These are phyloP conservation scores for Meloidogyne floridensis DNA, from an alignment of 1,140 invertebrate genomes.

Conservation along the genomic window DNA sequence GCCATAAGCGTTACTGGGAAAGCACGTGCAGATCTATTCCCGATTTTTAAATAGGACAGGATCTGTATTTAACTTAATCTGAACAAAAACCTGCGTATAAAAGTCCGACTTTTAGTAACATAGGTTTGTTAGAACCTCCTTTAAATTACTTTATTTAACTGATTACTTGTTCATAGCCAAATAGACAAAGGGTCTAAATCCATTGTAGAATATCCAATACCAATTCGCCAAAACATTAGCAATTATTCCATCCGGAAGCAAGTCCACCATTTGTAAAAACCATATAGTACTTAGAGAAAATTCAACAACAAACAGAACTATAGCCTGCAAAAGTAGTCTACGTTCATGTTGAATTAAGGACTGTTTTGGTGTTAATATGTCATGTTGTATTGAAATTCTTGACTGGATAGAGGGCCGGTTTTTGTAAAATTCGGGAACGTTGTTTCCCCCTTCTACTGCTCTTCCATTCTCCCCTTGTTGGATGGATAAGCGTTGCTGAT, in stretches of 20 bases:
- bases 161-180: slow-evolving; percentile 15
- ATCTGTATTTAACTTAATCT: no score
- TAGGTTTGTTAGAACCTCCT: no score
- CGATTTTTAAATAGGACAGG: no score
- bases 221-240: neutral
- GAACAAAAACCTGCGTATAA: neutral
- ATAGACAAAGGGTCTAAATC: slow-evolving; percentile 1
- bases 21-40: no score
- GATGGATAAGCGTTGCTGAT: neutral
- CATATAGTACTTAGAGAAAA: neutral
- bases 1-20: no score
- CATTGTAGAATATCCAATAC: slow-evolving; percentile 20
- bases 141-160: no score
- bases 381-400: slow-evolving; percentile 4
- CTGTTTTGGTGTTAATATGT: neutral
- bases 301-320: slow-evolving; percentile 8
- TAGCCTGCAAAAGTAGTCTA: neutral
- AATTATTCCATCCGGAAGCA: neutral
- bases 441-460: no score
- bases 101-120: neutral
- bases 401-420: neutral
- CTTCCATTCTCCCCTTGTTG: no score
- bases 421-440: no score
- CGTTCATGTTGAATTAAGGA: slow-evolving; percentile 8
- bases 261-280: slow-evolving; percentile 11